Base-by-base conservation (phyloP, 1,140 invertebrate species). In the Thaumetopoea pityocampa region DNA sequence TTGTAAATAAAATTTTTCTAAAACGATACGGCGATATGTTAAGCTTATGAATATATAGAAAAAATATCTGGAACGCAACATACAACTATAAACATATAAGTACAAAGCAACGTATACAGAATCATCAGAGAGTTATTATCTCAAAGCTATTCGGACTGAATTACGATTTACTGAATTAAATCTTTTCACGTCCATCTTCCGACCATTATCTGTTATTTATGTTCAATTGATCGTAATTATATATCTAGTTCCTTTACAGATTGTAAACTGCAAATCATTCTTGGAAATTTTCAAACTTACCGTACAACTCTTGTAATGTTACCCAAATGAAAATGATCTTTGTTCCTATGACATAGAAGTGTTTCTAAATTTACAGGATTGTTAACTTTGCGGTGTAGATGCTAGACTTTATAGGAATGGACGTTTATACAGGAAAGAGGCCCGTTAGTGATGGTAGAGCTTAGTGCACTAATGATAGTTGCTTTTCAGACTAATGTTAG, bases 191-290 rank as follows among this genome's bases (percentile, higher is more conserved):
- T 38, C 36, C 10, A 38, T 28, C 22, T 26, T 10, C 12, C 12
- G 24, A 20, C 36, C 27, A 29, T 38, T 38, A 38, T 28, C 36
- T 12, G 36, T 38, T 38, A 38, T 29, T 28, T 38, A 29, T 38
- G 27, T 36, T 11, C 34, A 42, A 42, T 53, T 42, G 6, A 34
- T 27, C 32, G 48, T 48, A 36, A 51, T 54, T 51, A 41, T 41
- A 42, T 28, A 22, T 47, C 27, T 35, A 34, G 51, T 52, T 52
- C 36, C 44, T 52, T 49, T 12, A 33, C 30, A 42, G 49, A 52
- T 38, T 40, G 45, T 52, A 57, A 57, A 49, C 44, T 43, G 33
- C 30, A 44, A 42, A 33, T 32, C 37, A 40, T 49, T 36, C 45
- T 30, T 36, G 28, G 17, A 23, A 32, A 1, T 19, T 14, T 12